Percentiles rank a stretch among this genome's conserved stretches.
phyloP scores from a whole-genome alignment of 2,113 vertebrate genomes.

The Geothlypis trichas region DNA sequence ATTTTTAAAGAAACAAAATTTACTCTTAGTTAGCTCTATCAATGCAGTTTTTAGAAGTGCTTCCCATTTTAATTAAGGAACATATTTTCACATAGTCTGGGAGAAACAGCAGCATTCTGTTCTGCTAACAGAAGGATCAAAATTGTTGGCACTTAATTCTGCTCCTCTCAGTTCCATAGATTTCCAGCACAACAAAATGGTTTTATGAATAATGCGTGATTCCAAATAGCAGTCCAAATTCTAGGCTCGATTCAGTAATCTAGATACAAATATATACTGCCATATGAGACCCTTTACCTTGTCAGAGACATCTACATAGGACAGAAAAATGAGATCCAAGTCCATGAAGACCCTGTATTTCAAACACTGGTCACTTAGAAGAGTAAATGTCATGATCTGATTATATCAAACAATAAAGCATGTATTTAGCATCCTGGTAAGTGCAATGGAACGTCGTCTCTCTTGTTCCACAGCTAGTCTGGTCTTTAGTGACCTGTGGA shows the following conservation, averaged over 20 bases:
- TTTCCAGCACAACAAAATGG: background rate
- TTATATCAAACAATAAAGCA: background rate
- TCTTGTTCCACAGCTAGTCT: background rate
- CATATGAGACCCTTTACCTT: background rate
- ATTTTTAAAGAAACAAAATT: background rate
- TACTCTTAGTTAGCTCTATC: background rate
- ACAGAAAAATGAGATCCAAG: background rate
- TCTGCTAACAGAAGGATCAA: background rate
- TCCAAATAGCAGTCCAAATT: background rate
- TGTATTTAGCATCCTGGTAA: background rate
- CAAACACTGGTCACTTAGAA: background rate
- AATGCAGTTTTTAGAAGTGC: background rate
- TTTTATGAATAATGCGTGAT: background rate
- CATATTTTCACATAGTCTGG: background rate
- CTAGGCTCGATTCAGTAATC: background rate
- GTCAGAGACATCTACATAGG: background rate
- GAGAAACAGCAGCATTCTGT: background rate
- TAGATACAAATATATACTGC: background rate
- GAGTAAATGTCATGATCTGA: background rate
- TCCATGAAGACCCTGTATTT: background rate
- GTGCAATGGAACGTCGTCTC: background rate
- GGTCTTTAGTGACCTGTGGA: background rate
- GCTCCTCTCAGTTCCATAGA: background rate
- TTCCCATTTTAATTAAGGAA: background rate
- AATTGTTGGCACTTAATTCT: background rate